Evolutionary conservation across 2,113 vertebrate genomes (phyloP), one percentile per base, ranked within the genome.

Genomic region (Monopterus albus): DNA sequence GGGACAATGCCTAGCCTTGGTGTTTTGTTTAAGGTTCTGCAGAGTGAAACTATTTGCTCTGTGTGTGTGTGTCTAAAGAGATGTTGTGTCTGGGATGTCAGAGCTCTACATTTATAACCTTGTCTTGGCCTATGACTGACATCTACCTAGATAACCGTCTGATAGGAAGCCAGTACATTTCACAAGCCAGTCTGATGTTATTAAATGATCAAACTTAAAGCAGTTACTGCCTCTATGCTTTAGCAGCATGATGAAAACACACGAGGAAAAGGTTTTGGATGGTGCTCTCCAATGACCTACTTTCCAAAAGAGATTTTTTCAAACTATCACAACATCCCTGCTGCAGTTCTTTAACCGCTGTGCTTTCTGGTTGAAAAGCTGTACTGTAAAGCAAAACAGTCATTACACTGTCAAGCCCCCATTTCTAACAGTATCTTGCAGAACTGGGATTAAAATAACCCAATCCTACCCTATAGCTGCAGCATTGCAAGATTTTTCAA

Each of bases 241-340:
- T 57, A 47, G 35, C 75, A 75, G 43, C 39, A 75, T 40, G 75
- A 72, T 29, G 63, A 65, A 59, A 81, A 82, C 71, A 72, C 57
- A 70, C n/a, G n/a, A 64, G 6, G 29, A 49, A 29, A 29, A 43
- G 20, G 71, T 55, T 86, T 78, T 82, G 35, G 75, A 65, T 71
- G 72, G 75, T 83, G 73, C 68, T 81, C 70, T 75, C 63, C 78
- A 72, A 43, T 91, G 91, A 92, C 91, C 91, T 89, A 93, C 89
- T 90, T 92, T 85, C 50, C 33, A 25, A 68, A 56, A 78, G 60
- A 86, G 86, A 77, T 82, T 87, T 70, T 63, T 81, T 82, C 74
- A 31, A 70, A 74, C 79, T 50, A 58, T 31, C 56, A 67, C 18
- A 4, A 20, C 53, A 81, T 65, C 66, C 49, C 40, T 21, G 5